phyloP scores from a whole-genome alignment of 1,140 invertebrate genomes.

The Penaeus indicus region DNA sequence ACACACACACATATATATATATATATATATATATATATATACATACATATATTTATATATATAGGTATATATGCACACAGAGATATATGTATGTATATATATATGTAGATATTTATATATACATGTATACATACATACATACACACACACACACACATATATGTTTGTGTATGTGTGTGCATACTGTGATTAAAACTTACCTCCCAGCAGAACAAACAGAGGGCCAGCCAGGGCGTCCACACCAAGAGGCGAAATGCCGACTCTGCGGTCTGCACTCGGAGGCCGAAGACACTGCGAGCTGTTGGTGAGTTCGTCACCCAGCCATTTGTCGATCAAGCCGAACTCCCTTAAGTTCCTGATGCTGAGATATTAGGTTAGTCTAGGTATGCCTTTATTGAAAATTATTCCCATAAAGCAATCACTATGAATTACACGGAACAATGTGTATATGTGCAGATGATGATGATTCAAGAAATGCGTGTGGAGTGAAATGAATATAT shows the following conservation, averaged over 20 bases:
- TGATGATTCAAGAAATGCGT: background rate
- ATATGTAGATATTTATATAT: constrained; percentile 39
- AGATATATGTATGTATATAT: background rate
- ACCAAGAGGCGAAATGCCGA: constrained; percentile 6
- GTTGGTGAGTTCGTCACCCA: constrained; percentile 7
- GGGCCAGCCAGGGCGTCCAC: constrained; percentile 8
- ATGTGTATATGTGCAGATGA: no score
- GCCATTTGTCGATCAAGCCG: constrained; percentile 32
- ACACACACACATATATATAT: no score
- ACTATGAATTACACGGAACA: no score
- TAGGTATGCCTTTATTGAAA: no score
- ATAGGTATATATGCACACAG: no score
- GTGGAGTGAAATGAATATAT: no score
- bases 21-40: no score
- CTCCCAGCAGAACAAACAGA: constrained; percentile 1
- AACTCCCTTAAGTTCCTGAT: background rate
- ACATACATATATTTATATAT: no score
- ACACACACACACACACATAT: constrained; percentile 15
- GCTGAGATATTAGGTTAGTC: no score
- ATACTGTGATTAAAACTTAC: background rate
- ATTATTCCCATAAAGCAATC: no score
- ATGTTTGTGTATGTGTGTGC: background rate
- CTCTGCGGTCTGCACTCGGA: background rate
- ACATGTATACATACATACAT: constrained; percentile 38
- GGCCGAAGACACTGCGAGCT: constrained; percentile 29